Evolutionary conservation across 2,888 invertebrate genomes (phyloP), one percentile per base, ranked within the genome.

Genomic region (Ectropis crepuscularia): DNA sequence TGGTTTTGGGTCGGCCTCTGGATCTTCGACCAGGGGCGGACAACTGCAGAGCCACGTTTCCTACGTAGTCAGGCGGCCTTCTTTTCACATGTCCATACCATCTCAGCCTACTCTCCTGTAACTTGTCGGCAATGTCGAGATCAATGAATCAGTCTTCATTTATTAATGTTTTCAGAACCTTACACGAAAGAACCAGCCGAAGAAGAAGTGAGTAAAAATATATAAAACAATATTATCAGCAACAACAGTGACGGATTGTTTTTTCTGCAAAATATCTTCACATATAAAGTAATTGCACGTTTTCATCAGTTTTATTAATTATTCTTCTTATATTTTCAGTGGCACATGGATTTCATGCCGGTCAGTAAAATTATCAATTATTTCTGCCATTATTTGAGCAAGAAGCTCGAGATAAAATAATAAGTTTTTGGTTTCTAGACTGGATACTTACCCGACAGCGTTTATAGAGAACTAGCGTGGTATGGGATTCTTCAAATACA

Each of bases 331-430:
- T 57, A 53, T 63, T 86, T 83, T 63, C 81, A 90, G 90, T 90
- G 90, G 90, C 90, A 90, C 71, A 90, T 90, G 90, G 90, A 90
- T 70, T 90, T 90, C 50, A 90, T 90, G 89, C 90, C 90, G 61
- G 90, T 89, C 81, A 85, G 86, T 82, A 70, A 47, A 43, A 12
- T 16, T 42, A 11, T 9, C 6, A 47, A 10, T 6, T 5, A 48
- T 0, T 36, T 6, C 5, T 28, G 10, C 16, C 9, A 10, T 10
- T 47, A 11, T 12, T 50, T 11, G 4, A 4, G 16, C 16, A 28
- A 28, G 4, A 2, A 28, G 16, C 16, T 28, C 16, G 4, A 28
- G 4, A 28, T 28, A 28, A 28, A 28, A 28, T 28, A 2, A 28
- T 28, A 2, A 2, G 16, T 28, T 28, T 28, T 38, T 10, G n/a